Percentiles rank a stretch among this genome's conserved stretches.
These are phyloP conservation scores for Sepioteuthis lessoniana DNA, from an alignment of 2,888 invertebrate species.

Conservation along the genomic window DNA sequence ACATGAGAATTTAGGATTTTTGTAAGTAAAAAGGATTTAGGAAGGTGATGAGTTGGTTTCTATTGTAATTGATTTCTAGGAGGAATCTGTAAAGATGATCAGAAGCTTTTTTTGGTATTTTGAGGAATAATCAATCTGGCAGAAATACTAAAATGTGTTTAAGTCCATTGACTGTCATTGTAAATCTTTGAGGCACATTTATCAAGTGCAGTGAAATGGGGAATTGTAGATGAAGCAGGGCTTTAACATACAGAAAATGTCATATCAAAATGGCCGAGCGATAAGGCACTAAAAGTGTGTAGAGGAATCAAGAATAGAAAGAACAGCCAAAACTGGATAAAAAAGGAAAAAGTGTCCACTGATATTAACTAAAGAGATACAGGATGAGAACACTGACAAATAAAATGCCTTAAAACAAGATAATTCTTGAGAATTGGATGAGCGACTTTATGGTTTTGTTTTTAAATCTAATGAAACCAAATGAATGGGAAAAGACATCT, in stretches of 20 bases:
- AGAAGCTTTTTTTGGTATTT: background rate
- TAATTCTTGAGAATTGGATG: background rate
- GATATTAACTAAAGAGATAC: background rate
- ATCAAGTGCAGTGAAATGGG: background rate
- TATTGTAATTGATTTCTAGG: background rate
- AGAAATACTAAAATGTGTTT: background rate
- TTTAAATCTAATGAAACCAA: background rate
- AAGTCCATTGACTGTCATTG: background rate
- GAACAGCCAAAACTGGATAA: background rate
- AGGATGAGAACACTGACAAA: background rate
- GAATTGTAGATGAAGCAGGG: background rate
- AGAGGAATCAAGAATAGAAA: background rate
- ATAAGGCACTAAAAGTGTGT: background rate
- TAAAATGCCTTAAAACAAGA: background rate
- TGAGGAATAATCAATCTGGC: background rate
- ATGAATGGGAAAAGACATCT: background rate
- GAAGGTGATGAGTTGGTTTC: background rate
- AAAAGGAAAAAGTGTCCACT: background rate
- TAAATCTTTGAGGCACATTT: background rate
- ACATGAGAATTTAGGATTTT: background rate
- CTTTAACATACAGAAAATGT: background rate
- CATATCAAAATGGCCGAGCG: background rate
- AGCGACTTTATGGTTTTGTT: background rate
- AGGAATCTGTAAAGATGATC: background rate
- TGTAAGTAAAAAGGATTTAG: background rate